Base-by-base conservation (phyloP, 2,113 vertebrate species). In the Acinonyx jubatus region DNA sequence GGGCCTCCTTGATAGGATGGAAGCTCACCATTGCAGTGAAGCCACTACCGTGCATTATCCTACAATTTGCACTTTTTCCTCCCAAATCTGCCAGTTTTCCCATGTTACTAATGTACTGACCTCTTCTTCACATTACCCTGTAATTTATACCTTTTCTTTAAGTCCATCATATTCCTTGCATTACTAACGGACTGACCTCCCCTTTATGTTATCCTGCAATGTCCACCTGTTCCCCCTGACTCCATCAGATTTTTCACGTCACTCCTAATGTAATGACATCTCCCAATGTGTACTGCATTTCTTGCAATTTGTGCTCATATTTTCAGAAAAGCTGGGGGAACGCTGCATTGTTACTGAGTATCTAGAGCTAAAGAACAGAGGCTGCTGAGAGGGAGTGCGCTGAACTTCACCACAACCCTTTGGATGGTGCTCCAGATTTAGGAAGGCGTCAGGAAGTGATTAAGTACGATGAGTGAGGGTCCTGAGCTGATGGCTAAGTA, bases 101-200 rank as follows among this genome's bases (percentile, higher is more conserved):
- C n/a, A n/a, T 85, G 92, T 92, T 93, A 91, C 97, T 97, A 97
- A 98, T 96, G 97, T 33, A 92, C 84, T 91, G 80, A 81, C 97
- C 95, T 96, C 87, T 29, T 69, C 94, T 69, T 38, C 71, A 21
- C 41, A 84, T 84, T 61, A 87, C 50, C 68, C 80, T 38, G 52
- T 52, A 90, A 97, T 85, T 55, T 45, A 89, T 71, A 61, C 80
- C 90, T 94, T 71, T 90, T 63, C 83, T 89, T 65, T 81, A 88
- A 48, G 71, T 16, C 94, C 79, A 73, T 88, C 94, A 36, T 5
- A 63, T 18, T 52, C 80, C 68, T 41, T 71, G 80, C 69, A 55
- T 97, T 66, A 95, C 95, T 41, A 81, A 95, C 33, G 4, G 45
- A 15, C 95, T 81, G 87, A 52, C 76, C 65, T 95, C 74, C 36